Evolutionary conservation across 1,140 invertebrate genomes (phyloP), one percentile per base, ranked within the genome.

Genomic region (Hyphantria cunea): DNA sequence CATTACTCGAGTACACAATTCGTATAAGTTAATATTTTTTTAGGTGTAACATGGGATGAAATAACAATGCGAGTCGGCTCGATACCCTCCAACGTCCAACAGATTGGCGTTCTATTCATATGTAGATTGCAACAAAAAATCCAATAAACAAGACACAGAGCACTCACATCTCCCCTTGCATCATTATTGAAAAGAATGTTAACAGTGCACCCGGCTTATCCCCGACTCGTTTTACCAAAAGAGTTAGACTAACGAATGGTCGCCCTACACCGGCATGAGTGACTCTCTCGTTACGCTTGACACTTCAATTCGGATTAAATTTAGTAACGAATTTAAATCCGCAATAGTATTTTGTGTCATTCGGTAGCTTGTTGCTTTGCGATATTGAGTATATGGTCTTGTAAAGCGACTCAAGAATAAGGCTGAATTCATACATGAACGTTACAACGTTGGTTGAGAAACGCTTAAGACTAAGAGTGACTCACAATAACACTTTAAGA

Each of bases 131-230:
- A 86, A 85, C 86, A 90, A 90, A 90, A 90, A 90, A 90, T 90
- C 88, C 85, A 89, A 90, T 90, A 90, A 90, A 90, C 86, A 88
- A 86, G 86, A 85, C 83, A 83, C 67, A 80, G 87, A 78, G 81
- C 66, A 78, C 74, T 76, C 72, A 71, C 66, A 72, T 73, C 74
- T 81, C 80, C 82, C 86, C 83, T 79, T 64, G 70, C 78, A 75
- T 89, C 85, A 86, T 90, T 90, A 89, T 89, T 87, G 86, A 87
- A 89, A 89, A 89, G 88, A 88, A 89, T 89, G 84, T 89, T 89
- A 90, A 83, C 83, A 85, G 82, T 75, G 79, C 83, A 82, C 70
- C 74, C 81, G 77, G 87, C 81, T 86, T 85, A 89, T 83, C 78
- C 78, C 64, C 72, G 82, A 84, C 78, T 90, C 84, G 80, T 81